These are phyloP conservation scores for Avahi laniger DNA, from an alignment of 2,797 vertebrate genomes.

Conservation along the genomic window DNA sequence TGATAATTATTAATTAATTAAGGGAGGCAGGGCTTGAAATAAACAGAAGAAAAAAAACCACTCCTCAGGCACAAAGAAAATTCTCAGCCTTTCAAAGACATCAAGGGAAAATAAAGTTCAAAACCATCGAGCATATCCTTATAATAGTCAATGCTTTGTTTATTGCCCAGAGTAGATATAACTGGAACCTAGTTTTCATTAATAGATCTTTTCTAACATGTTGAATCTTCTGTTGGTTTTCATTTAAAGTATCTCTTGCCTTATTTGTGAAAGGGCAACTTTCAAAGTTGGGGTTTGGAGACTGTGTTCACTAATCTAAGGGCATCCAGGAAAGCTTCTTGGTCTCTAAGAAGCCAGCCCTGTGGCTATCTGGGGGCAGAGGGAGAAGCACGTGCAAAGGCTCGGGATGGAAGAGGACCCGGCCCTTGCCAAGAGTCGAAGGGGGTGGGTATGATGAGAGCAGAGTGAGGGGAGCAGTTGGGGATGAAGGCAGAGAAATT, in stretches of 20 bases:
- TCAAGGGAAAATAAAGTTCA: constrained; percentile 13
- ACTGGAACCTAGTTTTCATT: background rate
- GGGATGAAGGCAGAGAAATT: background rate
- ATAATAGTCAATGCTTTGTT: background rate
- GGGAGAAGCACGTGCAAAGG: background rate
- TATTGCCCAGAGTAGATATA: background rate
- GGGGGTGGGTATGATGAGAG: background rate
- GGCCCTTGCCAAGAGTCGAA: background rate
- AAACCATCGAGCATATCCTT: background rate
- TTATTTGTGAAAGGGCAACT: background rate
- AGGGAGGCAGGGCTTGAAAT: background rate
- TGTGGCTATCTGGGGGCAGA: background rate
- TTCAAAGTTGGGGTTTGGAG: background rate
- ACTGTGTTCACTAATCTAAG: background rate
- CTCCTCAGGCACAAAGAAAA: background rate
- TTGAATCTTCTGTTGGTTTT: background rate
- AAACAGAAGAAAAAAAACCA: constrained; percentile 3
- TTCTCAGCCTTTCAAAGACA: constrained; percentile 23
- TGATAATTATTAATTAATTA: constrained; percentile 7
- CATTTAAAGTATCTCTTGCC: background rate
- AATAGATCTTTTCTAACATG: background rate
- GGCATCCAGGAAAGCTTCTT: background rate
- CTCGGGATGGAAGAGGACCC: background rate
- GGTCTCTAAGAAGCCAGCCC: background rate
- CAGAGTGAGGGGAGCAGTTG: background rate